Evolutionary conservation across 2,888 invertebrate genomes (phyloP).

Genomic region (Dryococelus australis): DNA sequence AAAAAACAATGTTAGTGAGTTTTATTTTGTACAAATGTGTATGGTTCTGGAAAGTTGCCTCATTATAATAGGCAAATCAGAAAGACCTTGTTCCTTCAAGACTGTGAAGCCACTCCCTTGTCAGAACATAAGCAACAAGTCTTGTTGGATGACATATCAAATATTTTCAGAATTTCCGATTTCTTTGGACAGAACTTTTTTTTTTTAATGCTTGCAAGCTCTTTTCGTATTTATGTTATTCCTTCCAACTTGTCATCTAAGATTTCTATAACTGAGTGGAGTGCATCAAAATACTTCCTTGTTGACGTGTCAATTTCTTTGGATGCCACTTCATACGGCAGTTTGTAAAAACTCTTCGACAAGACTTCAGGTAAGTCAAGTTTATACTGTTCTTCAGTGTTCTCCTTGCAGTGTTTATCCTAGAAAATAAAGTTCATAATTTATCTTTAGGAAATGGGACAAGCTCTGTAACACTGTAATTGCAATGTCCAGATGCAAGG

Average conservation of each 20-base stretch:
- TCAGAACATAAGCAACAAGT: no score
- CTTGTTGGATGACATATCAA: no score
- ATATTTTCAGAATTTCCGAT: no score
- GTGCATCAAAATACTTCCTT: conserved; percentile 26
- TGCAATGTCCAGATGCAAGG: background rate
- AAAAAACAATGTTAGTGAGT: no score
- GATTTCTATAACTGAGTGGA: background rate
- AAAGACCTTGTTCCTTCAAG: no score
- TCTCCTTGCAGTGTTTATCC: background rate
- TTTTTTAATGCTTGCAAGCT: no score
- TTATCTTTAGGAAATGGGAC: no score
- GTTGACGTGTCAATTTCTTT: conserved; percentile 19
- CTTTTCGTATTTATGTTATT: background rate
- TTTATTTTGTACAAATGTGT: no score
- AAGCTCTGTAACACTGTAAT: background rate
- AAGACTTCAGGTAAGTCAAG: conserved; percentile 24
- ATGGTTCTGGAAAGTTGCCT: no score
- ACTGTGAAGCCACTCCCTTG: no score
- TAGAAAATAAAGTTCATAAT: background rate
- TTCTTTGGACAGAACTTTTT: no score
- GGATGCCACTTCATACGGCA: background rate
- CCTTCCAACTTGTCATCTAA: background rate
- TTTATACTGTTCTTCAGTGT: background rate
- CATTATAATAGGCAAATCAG: no score
- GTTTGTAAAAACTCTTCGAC: conserved; percentile 24